phyloP scores from a whole-genome alignment of 2,113 vertebrate species.

The Narcine bancroftii region DNA sequence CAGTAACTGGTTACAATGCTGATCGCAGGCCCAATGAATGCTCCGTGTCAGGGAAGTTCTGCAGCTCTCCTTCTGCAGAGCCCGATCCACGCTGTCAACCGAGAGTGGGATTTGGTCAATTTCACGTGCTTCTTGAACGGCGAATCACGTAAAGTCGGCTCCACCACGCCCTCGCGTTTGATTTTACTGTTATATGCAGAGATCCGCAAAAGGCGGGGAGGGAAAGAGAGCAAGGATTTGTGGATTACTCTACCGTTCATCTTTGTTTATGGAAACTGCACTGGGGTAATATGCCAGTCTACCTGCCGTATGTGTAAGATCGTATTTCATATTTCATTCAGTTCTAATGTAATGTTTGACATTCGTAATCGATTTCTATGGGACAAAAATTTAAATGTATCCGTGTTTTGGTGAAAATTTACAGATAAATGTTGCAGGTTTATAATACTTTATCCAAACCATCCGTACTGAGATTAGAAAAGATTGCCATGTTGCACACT shows the following conservation, averaged over 20 bases:
- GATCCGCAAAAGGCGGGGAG: background rate
- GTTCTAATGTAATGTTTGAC: background rate
- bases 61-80: background rate
- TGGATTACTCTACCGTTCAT: background rate
- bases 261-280: background rate
- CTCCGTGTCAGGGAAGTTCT: background rate
- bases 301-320: conserved; percentile 5
- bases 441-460: background rate
- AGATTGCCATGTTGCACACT: background rate
- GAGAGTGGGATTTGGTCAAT: background rate
- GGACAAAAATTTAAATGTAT: background rate
- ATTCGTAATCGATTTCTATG: background rate
- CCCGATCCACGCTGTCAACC: background rate
- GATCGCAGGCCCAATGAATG: background rate
- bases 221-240: background rate
- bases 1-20: background rate
- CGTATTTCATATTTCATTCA: conserved; percentile 7
- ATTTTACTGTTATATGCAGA: background rate
- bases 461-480: no score
- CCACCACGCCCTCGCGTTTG: conserved; percentile 8
- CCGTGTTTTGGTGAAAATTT: background rate
- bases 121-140: background rate
- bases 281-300: background rate
- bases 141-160: background rate
- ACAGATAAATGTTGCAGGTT: background rate